Conservation (phyloP, 2,888 invertebrate genomes). For the Tridacna gigas region DNA sequence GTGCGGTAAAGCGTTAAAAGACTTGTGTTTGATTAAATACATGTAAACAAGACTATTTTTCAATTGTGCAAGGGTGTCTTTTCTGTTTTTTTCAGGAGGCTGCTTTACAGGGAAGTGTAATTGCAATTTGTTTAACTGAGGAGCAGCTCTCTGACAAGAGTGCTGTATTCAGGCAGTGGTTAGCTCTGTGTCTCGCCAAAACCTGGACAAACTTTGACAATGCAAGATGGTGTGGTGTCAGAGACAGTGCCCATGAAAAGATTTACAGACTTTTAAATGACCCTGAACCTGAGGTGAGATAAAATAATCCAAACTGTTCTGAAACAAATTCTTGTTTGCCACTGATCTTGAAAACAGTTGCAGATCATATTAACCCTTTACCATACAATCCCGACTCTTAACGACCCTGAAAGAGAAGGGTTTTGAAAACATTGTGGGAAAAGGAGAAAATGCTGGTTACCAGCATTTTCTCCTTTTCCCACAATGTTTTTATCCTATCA, state of each 20-base stretch:
- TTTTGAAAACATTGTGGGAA: background rate
- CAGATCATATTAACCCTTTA: too few relatives aligned
- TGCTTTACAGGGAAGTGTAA: conserved; percentile 94
- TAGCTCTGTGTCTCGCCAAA: conserved; percentile 94
- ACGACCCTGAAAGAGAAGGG: background rate
- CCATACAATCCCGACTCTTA: too few relatives aligned
- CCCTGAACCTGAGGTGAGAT: conserved; percentile 92
- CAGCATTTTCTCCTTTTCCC: background rate
- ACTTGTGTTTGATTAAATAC: too few relatives aligned
- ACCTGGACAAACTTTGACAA: conserved; percentile 84
- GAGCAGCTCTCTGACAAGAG: conserved; percentile 91
- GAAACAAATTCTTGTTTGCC: too few relatives aligned
- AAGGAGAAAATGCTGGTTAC: background rate
- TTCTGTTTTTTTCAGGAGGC: conserved; percentile 88
- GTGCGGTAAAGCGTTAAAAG: too few relatives aligned
- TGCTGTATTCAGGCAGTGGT: conserved; percentile 88
- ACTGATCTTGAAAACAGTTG: too few relatives aligned
- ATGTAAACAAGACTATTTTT: too few relatives aligned
- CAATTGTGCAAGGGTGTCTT: too few relatives aligned
- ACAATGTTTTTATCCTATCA: background rate
- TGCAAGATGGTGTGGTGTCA: conserved; percentile 94
- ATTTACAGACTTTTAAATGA: conserved; percentile 92
- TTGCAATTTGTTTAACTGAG: conserved; percentile 91
- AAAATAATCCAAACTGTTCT: background rate
- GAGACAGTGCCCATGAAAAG: conserved; percentile 98